A percentile compares a stretch with the other conserved stretches of the same genome.
Evolutionary conservation across 2,113 vertebrate species (phyloP).

Genomic region (Podarcis raffonei): DNA sequence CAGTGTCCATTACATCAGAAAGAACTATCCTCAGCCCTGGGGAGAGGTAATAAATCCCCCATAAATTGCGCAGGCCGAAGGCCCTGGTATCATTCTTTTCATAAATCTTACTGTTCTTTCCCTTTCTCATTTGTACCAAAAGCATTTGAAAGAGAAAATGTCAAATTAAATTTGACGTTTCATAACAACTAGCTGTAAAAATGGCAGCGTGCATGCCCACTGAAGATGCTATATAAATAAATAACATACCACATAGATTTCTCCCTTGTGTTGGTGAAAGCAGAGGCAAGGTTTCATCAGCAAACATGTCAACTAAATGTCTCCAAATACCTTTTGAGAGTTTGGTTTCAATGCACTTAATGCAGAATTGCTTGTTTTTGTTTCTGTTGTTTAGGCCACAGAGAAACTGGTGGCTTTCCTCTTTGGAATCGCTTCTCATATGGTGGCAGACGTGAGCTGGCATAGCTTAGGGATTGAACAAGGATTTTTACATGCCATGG

Average conservation of each 20-base stretch:
- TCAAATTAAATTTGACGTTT: slow-evolving; percentile 4
- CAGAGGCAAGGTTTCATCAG: neutral
- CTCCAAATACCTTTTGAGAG: neutral
- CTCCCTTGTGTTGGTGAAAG: neutral
- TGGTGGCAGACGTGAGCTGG: slow-evolving; percentile 82
- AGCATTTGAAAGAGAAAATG: neutral
- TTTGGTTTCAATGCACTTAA: neutral
- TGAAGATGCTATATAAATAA: neutral
- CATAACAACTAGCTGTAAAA: neutral
- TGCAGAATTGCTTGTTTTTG: neutral
- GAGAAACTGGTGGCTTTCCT: slow-evolving; percentile 83
- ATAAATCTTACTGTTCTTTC: neutral
- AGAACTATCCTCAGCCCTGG: slow-evolving; percentile 78
- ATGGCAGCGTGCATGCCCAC: neutral
- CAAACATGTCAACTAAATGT: neutral
- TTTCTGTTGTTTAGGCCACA: slow-evolving; percentile 69
- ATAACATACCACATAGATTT: neutral
- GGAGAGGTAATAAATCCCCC: slow-evolving; percentile 63
- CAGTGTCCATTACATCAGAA: slow-evolving; percentile 76
- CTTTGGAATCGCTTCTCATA: slow-evolving; percentile 80
- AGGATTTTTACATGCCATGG: slow-evolving; percentile 80
- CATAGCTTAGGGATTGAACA: slow-evolving; percentile 79
- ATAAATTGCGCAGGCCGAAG: neutral
- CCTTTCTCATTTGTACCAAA: neutral
- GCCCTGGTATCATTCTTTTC: neutral